These are phyloP conservation scores for Euzophera pinguis DNA, from an alignment of 2,888 invertebrate genomes.

Conservation along the genomic window DNA sequence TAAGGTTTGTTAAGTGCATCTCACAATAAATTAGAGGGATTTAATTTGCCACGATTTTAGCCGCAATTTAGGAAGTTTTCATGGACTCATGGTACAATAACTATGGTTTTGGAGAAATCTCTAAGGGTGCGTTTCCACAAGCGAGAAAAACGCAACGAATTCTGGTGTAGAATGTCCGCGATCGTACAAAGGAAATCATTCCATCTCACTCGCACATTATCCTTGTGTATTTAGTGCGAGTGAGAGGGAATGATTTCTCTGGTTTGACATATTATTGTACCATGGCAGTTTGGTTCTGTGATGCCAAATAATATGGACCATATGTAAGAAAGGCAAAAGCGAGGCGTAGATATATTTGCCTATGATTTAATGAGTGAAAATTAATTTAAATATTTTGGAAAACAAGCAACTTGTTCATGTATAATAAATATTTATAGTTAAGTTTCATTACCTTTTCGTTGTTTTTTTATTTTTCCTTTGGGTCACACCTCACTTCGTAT, in stretches of 20 bases:
- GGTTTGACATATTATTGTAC: not conserved
- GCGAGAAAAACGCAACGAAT: too few species aligned
- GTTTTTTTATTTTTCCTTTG: not conserved
- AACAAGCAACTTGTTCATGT: constrained; percentile 5
- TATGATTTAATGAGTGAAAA: constrained; percentile 1
- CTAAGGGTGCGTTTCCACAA: not conserved
- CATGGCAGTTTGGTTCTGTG: not conserved
- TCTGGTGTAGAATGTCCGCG: too few species aligned
- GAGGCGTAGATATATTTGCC: not conserved
- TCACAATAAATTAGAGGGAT: not conserved
- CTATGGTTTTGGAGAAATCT: not conserved
- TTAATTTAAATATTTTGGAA: constrained; percentile 2
- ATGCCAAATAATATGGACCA: constrained; percentile 7
- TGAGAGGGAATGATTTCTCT: too few species aligned
- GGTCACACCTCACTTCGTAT: not conserved
- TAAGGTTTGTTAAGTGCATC: not conserved
- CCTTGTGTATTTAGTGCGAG: too few species aligned
- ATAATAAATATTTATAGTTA: constrained; percentile 11
- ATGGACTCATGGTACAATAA: not conserved
- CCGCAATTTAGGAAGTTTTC: not conserved
- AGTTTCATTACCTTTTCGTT: constrained; percentile 4
- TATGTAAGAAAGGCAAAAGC: not conserved
- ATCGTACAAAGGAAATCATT: too few species aligned
- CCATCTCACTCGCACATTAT: too few species aligned
- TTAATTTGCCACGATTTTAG: not conserved